A percentile compares a stretch with the other conserved stretches of the same genome.
These are phyloP conservation scores for Spea hammondii DNA, from an alignment of 2,797 vertebrate genomes.

Conservation along the genomic window DNA sequence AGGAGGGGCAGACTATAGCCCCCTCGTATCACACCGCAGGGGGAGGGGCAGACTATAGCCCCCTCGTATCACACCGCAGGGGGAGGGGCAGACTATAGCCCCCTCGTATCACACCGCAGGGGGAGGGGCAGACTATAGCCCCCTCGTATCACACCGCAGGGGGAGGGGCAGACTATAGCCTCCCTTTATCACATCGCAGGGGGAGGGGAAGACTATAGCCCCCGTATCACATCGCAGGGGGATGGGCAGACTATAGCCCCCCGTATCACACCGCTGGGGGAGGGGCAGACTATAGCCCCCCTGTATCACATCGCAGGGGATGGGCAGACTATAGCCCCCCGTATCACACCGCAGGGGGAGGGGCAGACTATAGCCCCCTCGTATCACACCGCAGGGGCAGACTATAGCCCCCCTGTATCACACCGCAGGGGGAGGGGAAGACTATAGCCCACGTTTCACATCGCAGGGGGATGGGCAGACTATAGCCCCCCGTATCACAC, in stretches of 20 bases:
- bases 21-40: no score
- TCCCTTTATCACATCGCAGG: not conserved
- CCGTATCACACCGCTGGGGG: not conserved
- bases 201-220: not conserved
- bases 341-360: no score
- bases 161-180: no score
- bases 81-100: not conserved
- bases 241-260: not conserved
- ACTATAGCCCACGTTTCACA: not conserved
- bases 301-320: no score
- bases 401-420: not conserved
- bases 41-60: not conserved
- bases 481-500: not conserved
- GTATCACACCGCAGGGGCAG: no score
- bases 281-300: no score
- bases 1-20: no score
- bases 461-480: not conserved
- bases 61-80: not conserved
- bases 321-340: no score
- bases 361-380: no score
- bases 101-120: not conserved
- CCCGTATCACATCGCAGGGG: no score
- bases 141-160: not conserved
- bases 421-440: slow-evolving; percentile 1
- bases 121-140: not conserved